These are phyloP conservation scores for Dryas iulia DNA, from an alignment of 1,140 invertebrate species.

Conservation along the genomic window DNA sequence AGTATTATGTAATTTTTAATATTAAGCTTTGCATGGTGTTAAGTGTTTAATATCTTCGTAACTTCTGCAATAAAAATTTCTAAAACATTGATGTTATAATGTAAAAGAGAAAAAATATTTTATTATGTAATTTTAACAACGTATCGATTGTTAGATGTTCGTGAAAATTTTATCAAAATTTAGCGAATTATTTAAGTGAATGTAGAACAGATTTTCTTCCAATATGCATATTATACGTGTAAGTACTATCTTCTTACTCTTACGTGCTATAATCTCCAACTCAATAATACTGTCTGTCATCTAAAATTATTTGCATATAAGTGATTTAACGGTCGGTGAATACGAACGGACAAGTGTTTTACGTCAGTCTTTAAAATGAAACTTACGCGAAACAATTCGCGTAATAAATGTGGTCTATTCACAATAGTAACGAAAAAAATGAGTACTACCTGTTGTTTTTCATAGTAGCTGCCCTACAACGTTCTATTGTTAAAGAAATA, in stretches of 20 bases:
- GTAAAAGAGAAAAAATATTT: slow-evolving; percentile 62
- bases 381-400: neutral
- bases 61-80: slow-evolving; percentile 36
- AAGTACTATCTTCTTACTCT: slow-evolving; percentile 1
- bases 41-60: slow-evolving; percentile 19
- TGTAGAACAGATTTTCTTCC: slow-evolving; percentile 15
- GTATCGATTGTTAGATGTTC: slow-evolving; percentile 61
- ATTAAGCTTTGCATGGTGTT: slow-evolving; percentile 23
- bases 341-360: neutral
- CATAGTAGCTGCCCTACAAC: neutral
- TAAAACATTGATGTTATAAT: slow-evolving; percentile 39
- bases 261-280: neutral
- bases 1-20: neutral
- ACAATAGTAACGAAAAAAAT: neutral
- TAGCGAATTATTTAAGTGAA: slow-evolving; percentile 21
- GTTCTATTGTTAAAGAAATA: slow-evolving; percentile 6
- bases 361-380: neutral
- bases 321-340: neutral
- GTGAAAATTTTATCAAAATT: slow-evolving; percentile 49
- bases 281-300: neutral
- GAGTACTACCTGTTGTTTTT: slow-evolving; percentile 9
- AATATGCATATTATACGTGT: slow-evolving; percentile 2
- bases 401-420: slow-evolving; percentile 9
- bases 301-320: neutral
- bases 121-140: slow-evolving; percentile 64